Percentiles rank a stretch among this genome's conserved stretches.
Evolutionary conservation across 2,888 invertebrate species (phyloP).

Genomic region (Cosmopolites sordidus): DNA sequence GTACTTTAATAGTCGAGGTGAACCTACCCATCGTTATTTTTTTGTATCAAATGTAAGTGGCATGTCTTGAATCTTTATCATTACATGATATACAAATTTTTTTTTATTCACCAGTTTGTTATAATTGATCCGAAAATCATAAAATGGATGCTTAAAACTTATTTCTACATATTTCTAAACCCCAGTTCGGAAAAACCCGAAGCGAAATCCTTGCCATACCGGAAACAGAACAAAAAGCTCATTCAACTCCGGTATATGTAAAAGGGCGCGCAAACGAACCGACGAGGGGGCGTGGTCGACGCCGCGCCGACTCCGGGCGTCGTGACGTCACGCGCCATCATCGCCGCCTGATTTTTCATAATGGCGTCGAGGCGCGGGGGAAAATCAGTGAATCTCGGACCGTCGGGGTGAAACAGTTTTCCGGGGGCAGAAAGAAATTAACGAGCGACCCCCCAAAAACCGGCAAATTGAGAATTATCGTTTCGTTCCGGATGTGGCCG

Average conservation of each 20-base stretch:
- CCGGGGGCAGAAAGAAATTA: slow-evolving; percentile 41
- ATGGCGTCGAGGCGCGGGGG: slow-evolving; percentile 46
- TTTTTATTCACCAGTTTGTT: too few species aligned
- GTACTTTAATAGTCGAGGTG: too few species aligned
- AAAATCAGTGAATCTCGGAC: slow-evolving; percentile 25
- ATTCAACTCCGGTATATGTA: neutral
- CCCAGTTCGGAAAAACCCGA: too few species aligned
- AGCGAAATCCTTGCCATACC: neutral
- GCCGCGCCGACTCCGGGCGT: slow-evolving; percentile 44
- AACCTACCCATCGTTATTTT: too few species aligned
- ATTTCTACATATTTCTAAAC: too few species aligned
- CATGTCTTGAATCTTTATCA: too few species aligned
- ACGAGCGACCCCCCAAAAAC: slow-evolving; percentile 33
- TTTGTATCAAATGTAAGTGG: too few species aligned
- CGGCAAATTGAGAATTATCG: slow-evolving; percentile 46
- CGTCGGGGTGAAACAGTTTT: slow-evolving; percentile 37
- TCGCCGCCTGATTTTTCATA: slow-evolving; percentile 50
- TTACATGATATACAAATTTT: too few species aligned
- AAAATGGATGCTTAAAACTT: too few species aligned
- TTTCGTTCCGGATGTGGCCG: slow-evolving; percentile 32
- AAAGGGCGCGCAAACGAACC: too few species aligned
- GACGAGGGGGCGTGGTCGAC: slow-evolving; percentile 40
- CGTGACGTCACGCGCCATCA: slow-evolving; percentile 50
- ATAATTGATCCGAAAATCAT: too few species aligned
- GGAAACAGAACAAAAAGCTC: neutral